These are phyloP conservation scores for Festucalex cinctus DNA, from an alignment of 2,113 vertebrate species.

Conservation along the genomic window DNA sequence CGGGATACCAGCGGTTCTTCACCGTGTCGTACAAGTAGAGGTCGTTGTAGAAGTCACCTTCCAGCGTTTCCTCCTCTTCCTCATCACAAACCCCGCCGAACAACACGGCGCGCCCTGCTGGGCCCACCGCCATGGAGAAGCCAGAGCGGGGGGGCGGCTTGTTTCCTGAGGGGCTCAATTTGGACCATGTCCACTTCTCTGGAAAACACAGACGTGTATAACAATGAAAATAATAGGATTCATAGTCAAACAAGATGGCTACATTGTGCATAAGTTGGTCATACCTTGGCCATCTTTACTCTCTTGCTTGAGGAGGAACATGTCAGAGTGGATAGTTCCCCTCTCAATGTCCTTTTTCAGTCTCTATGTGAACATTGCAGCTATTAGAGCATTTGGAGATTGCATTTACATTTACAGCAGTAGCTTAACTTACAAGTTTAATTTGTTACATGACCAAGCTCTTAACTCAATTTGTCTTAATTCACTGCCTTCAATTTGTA, in stretches of 20 bases:
- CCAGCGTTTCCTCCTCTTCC: conserved; percentile 88
- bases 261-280: background rate
- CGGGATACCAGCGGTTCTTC: conserved; percentile 88
- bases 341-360: conserved; percentile 94
- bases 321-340: conserved; percentile 88
- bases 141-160: conserved; percentile 87
- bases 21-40: conserved; percentile 81
- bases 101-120: conserved; percentile 78
- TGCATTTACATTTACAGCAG: background rate
- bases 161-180: conserved; percentile 79
- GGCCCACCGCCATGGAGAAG: conserved; percentile 77
- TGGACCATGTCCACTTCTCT: conserved; percentile 89
- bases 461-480: background rate
- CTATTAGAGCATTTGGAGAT: background rate
- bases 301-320: conserved; percentile 85
- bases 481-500: background rate
- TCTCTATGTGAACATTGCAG: conserved; percentile 68
- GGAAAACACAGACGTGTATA: background rate
- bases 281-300: conserved; percentile 78
- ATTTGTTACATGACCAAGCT: background rate
- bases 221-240: background rate
- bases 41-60: conserved; percentile 91
- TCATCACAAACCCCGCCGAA: conserved; percentile 94
- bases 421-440: background rate
- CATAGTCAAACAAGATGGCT: background rate